Evolutionary conservation across 2,113 vertebrate genomes (phyloP).

Genomic region (Pantherophis guttatus): DNA sequence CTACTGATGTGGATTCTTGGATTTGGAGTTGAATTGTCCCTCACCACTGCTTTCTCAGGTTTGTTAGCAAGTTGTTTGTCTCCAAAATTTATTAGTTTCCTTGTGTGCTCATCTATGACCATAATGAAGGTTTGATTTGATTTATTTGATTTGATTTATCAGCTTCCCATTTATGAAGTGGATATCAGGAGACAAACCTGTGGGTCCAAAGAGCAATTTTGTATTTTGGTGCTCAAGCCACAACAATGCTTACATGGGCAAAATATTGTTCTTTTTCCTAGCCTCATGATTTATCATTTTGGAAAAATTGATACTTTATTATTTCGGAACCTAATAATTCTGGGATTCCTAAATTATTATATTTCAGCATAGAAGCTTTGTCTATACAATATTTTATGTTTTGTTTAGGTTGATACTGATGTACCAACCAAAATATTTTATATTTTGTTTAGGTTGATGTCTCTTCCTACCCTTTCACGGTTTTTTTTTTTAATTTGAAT

Average conservation of each 20-base stretch:
- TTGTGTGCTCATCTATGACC: not conserved
- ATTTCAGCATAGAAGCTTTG: not conserved
- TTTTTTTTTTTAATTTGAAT: too few species aligned
- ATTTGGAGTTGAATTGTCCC: not conserved
- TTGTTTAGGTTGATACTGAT: not conserved
- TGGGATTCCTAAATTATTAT: not conserved
- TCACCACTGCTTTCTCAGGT: not conserved
- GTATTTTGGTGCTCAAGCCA: not conserved
- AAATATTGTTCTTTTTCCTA: not conserved
- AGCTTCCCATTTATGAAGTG: not conserved
- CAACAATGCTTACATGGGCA: not conserved
- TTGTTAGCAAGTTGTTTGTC: not conserved
- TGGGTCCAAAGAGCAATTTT: not conserved
- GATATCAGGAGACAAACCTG: not conserved
- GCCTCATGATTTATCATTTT: not conserved
- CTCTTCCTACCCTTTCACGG: slow-evolving; percentile 34
- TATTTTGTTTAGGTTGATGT: not conserved
- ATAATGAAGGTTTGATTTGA: too few species aligned
- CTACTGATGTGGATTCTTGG: not conserved
- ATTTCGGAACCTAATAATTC: not conserved
- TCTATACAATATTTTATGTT: slow-evolving; percentile 11
- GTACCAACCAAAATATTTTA: too few species aligned
- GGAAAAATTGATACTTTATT: not conserved
- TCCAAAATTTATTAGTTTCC: not conserved
- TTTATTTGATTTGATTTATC: not conserved